These are phyloP conservation scores for Cyrtonyx montezumae DNA, from an alignment of 2,113 vertebrate species.

Conservation along the genomic window DNA sequence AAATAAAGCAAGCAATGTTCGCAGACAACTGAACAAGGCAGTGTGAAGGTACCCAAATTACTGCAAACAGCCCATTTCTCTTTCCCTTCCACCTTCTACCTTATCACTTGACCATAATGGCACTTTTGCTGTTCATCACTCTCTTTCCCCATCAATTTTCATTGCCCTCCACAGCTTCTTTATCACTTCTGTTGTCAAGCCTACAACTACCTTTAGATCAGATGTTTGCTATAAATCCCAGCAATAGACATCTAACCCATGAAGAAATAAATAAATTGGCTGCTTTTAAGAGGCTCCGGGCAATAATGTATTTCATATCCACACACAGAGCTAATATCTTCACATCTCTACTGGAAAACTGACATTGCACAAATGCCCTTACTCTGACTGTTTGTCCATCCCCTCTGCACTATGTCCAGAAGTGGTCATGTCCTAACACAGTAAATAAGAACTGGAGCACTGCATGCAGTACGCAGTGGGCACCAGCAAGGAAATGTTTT, in stretches of 20 bases:
- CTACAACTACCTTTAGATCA: conserved; percentile 79
- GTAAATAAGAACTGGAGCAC: not conserved
- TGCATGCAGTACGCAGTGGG: not conserved
- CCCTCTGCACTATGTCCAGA: conserved; percentile 41
- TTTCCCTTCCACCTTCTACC: conserved; percentile 54
- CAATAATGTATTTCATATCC: conserved; percentile 74
- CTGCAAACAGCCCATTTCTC: conserved; percentile 36
- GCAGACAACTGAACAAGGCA: conserved; percentile 39
- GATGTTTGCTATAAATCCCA: conserved; percentile 77
- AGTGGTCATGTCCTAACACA: not conserved
- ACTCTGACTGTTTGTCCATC: conserved; percentile 43
- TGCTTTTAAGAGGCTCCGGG: conserved; percentile 75
- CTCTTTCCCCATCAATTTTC: conserved; percentile 78
- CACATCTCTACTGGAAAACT: conserved; percentile 62
- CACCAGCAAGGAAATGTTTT: not conserved
- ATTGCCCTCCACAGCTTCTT: conserved; percentile 77
- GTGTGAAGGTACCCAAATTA: conserved; percentile 56
- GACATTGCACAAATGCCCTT: conserved; percentile 50
- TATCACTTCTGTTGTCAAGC: conserved; percentile 81
- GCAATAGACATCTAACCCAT: conserved; percentile 64
- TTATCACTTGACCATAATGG: conserved; percentile 68
- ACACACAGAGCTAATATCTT: conserved; percentile 69
- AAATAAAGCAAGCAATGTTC: conserved; percentile 43
- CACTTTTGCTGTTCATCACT: conserved; percentile 73
- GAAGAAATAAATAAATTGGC: conserved; percentile 77